A percentile compares a stretch with the other conserved stretches of the same genome.
Evolutionary conservation across 2,113 vertebrate genomes (phyloP).

Genomic region (Rhodinocichla rosea): DNA sequence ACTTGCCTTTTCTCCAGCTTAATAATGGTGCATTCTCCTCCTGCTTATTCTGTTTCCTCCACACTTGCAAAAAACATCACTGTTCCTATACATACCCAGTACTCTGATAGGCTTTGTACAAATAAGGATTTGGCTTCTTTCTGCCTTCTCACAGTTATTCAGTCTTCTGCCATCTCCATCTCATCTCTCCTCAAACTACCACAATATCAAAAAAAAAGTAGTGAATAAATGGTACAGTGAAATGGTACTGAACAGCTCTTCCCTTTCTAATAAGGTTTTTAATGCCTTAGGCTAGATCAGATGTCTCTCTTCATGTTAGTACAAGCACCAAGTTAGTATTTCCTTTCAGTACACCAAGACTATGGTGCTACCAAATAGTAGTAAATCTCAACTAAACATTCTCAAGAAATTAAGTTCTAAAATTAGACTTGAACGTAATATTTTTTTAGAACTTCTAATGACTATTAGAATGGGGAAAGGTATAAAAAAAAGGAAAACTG

Average conservation of each 20-base stretch:
- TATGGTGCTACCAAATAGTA: neutral
- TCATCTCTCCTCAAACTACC: neutral
- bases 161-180: neutral
- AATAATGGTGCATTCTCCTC: neutral
- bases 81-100: neutral
- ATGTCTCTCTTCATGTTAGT: neutral
- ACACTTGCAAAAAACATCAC: neutral
- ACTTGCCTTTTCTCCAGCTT: neutral
- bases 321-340: neutral
- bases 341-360: neutral
- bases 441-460: neutral
- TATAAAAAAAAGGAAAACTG: neutral
- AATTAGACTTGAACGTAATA: neutral
- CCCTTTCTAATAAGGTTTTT: neutral
- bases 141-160: neutral
- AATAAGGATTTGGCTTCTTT: neutral
- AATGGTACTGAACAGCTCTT: neutral
- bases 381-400: neutral
- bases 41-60: neutral
- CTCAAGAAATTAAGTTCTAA: neutral
- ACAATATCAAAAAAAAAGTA: neutral
- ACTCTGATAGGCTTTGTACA: neutral
- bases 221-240: neutral
- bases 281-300: neutral
- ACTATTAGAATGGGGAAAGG: neutral